Evolutionary conservation across 2,888 invertebrate genomes (phyloP), one percentile per base, ranked within the genome.

Genomic region (Dryadula phaetusa): DNA sequence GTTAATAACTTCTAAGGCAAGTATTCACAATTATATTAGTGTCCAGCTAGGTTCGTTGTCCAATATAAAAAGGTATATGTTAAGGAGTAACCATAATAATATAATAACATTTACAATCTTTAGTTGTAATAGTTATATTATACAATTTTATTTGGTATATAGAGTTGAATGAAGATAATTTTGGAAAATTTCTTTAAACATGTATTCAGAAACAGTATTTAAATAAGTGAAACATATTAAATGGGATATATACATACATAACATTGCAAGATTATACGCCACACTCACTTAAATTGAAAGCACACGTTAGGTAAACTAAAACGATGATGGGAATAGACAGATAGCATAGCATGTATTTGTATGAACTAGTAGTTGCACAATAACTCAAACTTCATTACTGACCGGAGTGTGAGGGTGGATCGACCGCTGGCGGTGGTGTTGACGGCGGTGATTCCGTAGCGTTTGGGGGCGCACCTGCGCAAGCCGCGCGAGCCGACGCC

Each of bases 401-500:
- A 89, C 89, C 89, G 83, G 84, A 75, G 85, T 82, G 85, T 72
- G 83, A 80, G 79, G 86, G 82, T 76, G 83, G 77, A 77, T 81
- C 79, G 77, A 82, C 80, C 77, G 60, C 28, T 28, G 82, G 77
- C 73, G 83, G 79, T 77, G 80, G 75, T 76, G 79, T 75, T 72
- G 77, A 69, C 65, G 86, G 79, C 76, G 86, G 79, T 75, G 83
- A 78, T 75, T 85, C 87, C 82, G 87, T 86, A 85, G 82, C 78
- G 86, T 88, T 85, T 83, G 83, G 77, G 75, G 84, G 87, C 86
- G 88, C 87, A 86, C 83, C 84, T 83, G 89, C 87, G 87, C 89
- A 85, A 76, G 86, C 86, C 82, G 85, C 84, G 86, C 73, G 68
- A 64, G 73, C 75, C 73, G 84, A 82, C 84, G 87, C 78, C 83